Percentiles rank a stretch among this genome's conserved stretches.
These are phyloP conservation scores for Chaetodon trifascialis DNA, from an alignment of 2,113 vertebrate genomes.

Conservation along the genomic window DNA sequence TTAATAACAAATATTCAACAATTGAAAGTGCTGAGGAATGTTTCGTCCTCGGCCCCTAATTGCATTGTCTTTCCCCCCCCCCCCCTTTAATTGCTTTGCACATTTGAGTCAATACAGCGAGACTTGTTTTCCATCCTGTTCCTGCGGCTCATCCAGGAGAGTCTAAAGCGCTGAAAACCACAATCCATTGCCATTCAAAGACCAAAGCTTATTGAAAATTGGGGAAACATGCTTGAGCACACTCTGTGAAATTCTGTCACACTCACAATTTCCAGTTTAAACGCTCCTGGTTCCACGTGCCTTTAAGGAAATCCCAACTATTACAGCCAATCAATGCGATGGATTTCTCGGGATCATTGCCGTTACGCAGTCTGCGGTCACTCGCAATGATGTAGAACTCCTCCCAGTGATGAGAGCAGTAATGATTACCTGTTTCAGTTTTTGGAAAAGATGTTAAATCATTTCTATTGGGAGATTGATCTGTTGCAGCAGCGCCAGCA, in stretches of 20 bases:
- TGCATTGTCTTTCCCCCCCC: not conserved
- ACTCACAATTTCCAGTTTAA: conserved; percentile 38
- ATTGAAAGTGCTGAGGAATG: conserved; percentile 10
- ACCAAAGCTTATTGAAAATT: conserved; percentile 44
- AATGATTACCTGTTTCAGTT: conserved; percentile 31
- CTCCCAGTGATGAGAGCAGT: conserved; percentile 8
- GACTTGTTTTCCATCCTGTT: not conserved
- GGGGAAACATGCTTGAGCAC: conserved; percentile 30
- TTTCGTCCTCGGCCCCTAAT: not conserved
- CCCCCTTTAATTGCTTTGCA: conserved; percentile 9
- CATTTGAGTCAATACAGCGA: not conserved
- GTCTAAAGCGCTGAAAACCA: conserved; percentile 5
- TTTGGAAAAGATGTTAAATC: conserved; percentile 21
- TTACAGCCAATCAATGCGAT: conserved; percentile 42
- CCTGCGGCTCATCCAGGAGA: conserved; percentile 4
- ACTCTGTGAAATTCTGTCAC: conserved; percentile 33
- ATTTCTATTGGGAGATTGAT: conserved; percentile 21
- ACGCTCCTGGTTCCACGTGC: conserved; percentile 10
- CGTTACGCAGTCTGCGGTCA: conserved; percentile 2
- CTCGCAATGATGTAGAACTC: not conserved
- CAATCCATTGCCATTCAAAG: conserved; percentile 30
- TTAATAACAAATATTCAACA: conserved; percentile 10
- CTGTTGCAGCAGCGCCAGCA: not conserved
- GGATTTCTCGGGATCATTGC: conserved; percentile 22
- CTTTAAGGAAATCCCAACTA: conserved; percentile 20